Base-by-base conservation (phyloP, 53 echinoderm and acorn worm genomes). In the Glandiceps talaboti region DNA sequence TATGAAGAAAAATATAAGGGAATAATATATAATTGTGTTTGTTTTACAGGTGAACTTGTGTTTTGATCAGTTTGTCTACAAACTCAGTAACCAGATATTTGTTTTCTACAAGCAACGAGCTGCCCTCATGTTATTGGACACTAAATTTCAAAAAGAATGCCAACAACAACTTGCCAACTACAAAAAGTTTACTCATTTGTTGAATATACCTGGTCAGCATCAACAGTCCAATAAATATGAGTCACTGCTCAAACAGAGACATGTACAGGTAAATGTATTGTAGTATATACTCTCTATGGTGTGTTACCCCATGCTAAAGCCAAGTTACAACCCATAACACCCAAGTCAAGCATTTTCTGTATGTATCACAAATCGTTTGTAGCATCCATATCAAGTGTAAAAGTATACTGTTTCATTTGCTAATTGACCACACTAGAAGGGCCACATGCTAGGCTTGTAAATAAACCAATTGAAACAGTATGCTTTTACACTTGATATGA, bases 11-110 rank as follows among this genome's bases (percentile, higher is more conserved):
- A n/a, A n/a, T n/a, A n/a, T n/a, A n/a, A n/a, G n/a, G n/a, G n/a
- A n/a, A n/a, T n/a, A n/a, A n/a, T n/a, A n/a, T n/a, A n/a, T n/a
- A n/a, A n/a, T n/a, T n/a, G n/a, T n/a, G n/a, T n/a, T n/a, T n/a
- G n/a, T n/a, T 32, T 32, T 82, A 0, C 82, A 83, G 83, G 83
- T 83, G 28, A 83, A 83, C 12, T 64, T 83, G 33, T 83, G 83
- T 30, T 83, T 83, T 77, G 83, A 83, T 28, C 83, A 83, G 72
- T 30, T 83, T 25, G 83, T 83, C 28, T 76, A 76, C 83, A 83
- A 83, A 29, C 77, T 83, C n/a, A 27, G 76, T 33, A 77, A 83
- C 29, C 76, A 76, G 77, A 83, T 83, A 32, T 83, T 83, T 76
- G 83, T 77, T 31, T 76, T 76, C 77, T 83, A 83, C 83, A 83